Conservation (phyloP, 2,797 vertebrate genomes). For the Tenualosa ilisha region DNA sequence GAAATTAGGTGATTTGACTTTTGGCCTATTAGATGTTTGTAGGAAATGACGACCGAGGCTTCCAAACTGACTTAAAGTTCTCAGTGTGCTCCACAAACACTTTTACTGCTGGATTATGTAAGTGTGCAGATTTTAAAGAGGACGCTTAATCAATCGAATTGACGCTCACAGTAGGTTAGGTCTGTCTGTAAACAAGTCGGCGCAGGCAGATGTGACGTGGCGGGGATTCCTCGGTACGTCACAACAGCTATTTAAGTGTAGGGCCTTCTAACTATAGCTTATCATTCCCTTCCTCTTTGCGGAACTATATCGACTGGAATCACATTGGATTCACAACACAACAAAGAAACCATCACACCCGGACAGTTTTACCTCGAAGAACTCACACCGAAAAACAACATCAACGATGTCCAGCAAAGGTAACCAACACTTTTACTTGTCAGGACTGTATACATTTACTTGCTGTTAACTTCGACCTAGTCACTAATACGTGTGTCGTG, state of each 20-base stretch:
- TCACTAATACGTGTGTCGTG: background rate
- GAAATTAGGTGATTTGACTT: too few species aligned
- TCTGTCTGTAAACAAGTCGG: background rate
- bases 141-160: slow-evolving; percentile 9
- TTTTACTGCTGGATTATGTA: slow-evolving; percentile 4
- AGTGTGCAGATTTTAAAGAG: background rate
- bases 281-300: slow-evolving; percentile 10
- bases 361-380: background rate
- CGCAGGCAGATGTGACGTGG: slow-evolving; percentile 12
- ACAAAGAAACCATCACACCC: background rate
- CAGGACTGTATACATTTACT: background rate
- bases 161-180: background rate
- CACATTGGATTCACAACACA: background rate
- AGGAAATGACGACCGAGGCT: too few species aligned
- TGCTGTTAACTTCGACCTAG: background rate
- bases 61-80: background rate
- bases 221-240: slow-evolving; percentile 14
- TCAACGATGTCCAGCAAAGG: background rate
- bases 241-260: background rate
- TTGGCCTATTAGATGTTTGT: too few species aligned
- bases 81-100: background rate
- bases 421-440: background rate
- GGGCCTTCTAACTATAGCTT: slow-evolving; percentile 3
- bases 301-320: background rate
- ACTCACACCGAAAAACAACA: background rate